These are phyloP conservation scores for Drosophila ambigua DNA, from an alignment of 1,140 invertebrate species.

Conservation along the genomic window DNA sequence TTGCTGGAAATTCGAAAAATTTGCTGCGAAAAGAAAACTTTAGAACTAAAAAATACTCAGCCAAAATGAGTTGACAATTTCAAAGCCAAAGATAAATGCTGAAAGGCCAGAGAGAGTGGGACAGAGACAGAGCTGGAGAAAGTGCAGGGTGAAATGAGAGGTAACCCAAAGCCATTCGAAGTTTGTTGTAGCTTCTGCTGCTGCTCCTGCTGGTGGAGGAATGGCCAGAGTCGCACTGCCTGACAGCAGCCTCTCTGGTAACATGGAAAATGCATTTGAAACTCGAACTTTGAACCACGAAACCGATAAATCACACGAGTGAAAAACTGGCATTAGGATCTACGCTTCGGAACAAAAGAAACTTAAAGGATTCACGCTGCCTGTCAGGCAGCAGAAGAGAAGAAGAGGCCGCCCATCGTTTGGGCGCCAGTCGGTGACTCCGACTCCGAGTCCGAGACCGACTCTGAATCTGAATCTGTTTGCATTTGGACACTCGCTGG, in stretches of 20 bases:
- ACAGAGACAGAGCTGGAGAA: constrained; percentile 1
- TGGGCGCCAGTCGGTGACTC: constrained; percentile 18
- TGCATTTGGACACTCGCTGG: constrained; percentile 65
- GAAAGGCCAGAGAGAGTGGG: constrained; percentile 21
- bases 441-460: constrained; percentile 54
- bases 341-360: constrained; percentile 68
- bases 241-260: constrained; percentile 32
- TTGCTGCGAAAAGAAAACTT: constrained; percentile 49
- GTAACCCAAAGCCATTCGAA: constrained; percentile 65
- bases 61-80: constrained; percentile 71
- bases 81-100: constrained; percentile 64
- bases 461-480: constrained; percentile 36
- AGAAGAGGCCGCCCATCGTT: too few species aligned
- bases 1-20: neutral
- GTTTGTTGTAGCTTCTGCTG: constrained; percentile 49
- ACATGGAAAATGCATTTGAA: constrained; percentile 83
- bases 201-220: neutral
- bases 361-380: constrained; percentile 79
- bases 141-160: constrained; percentile 26
- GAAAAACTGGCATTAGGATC: constrained; percentile 78
- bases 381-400: constrained; percentile 44
- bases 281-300: constrained; percentile 79
- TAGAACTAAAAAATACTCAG: constrained; percentile 23
- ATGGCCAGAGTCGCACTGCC: constrained; percentile 20
- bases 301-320: constrained; percentile 82